These are phyloP conservation scores for Grapholita molesta DNA, from an alignment of 1,140 invertebrate genomes.

Conservation along the genomic window DNA sequence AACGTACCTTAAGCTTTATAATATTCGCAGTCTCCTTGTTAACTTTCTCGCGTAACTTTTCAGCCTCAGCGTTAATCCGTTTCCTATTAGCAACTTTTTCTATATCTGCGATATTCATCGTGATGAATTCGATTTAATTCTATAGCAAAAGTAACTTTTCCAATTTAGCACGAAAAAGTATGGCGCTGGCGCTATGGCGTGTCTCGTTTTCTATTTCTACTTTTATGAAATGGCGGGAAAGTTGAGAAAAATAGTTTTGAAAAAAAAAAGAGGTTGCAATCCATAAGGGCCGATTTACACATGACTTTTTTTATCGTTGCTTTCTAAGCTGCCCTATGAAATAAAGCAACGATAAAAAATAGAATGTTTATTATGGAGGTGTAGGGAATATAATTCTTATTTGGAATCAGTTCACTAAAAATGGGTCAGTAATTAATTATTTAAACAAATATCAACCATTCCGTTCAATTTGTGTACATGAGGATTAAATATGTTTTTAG, in stretches of 20 bases:
- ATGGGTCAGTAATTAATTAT: too few species aligned
- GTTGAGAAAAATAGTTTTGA: not conserved
- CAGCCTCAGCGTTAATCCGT: slow-evolving; percentile 49
- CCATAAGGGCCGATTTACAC: not conserved
- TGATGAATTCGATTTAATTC: slow-evolving; percentile 11
- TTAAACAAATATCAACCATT: too few species aligned
- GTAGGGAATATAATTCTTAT: too few species aligned
- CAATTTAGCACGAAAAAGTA: not conserved
- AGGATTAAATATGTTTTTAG: not conserved
- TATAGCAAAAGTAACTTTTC: not conserved
- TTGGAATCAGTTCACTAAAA: too few species aligned
- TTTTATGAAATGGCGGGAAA: slow-evolving; percentile 18
- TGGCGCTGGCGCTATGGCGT: not conserved
- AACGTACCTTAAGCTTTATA: slow-evolving; percentile 55
- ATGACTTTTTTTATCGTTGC: not conserved
- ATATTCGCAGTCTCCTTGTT: slow-evolving; percentile 57
- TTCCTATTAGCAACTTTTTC: slow-evolving; percentile 48
- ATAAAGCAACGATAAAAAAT: too few species aligned
- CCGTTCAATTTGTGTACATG: too few species aligned
- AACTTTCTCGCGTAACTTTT: slow-evolving; percentile 60
- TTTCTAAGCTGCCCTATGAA: not conserved
- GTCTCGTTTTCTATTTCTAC: not conserved
- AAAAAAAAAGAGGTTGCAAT: not conserved
- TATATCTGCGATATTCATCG: slow-evolving; percentile 54
- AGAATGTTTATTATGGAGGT: too few species aligned